A percentile compares a stretch with the other conserved stretches of the same genome.
phyloP scores from a whole-genome alignment of 2,888 invertebrate genomes.

The Eugnorisma glareosa region DNA sequence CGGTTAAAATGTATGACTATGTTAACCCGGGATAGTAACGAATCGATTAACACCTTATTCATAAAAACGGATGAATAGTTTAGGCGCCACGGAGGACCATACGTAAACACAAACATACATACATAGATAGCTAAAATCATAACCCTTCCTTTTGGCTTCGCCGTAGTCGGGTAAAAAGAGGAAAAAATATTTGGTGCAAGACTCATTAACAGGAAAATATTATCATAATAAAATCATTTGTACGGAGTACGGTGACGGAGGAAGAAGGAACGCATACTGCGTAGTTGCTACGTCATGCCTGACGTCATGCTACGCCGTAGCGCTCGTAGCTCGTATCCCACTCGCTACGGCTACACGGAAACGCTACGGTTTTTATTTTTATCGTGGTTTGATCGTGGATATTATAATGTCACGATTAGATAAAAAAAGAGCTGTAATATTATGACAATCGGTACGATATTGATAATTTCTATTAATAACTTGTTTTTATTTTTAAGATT shows the following conservation, averaged over 20 bases:
- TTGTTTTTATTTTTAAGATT: no score
- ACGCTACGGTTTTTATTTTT: not conserved
- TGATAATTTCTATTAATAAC: no score
- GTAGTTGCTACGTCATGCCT: constrained; percentile 14
- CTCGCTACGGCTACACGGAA: constrained; percentile 2
- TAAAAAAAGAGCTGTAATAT: not conserved
- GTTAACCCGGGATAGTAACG: no score
- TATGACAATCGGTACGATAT: not conserved
- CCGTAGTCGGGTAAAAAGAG: not conserved
- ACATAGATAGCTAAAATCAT: no score
- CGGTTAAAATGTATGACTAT: no score
- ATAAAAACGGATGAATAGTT: no score
- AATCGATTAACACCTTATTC: no score
- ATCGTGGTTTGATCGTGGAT: not conserved
- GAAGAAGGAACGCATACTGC: not conserved
- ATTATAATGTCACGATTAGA: not conserved
- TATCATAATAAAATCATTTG: constrained; percentile 12
- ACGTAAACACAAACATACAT: no score
- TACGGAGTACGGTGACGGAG: not conserved
- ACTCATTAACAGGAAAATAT: not conserved
- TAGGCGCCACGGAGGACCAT: no score
- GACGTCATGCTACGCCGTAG: constrained; percentile 49
- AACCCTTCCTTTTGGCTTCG: no score
- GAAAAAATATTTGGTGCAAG: not conserved
- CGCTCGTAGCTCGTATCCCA: constrained; percentile 9